Base-by-base conservation (phyloP, 2,797 vertebrate genomes). In the Erpetoichthys calabaricus region DNA sequence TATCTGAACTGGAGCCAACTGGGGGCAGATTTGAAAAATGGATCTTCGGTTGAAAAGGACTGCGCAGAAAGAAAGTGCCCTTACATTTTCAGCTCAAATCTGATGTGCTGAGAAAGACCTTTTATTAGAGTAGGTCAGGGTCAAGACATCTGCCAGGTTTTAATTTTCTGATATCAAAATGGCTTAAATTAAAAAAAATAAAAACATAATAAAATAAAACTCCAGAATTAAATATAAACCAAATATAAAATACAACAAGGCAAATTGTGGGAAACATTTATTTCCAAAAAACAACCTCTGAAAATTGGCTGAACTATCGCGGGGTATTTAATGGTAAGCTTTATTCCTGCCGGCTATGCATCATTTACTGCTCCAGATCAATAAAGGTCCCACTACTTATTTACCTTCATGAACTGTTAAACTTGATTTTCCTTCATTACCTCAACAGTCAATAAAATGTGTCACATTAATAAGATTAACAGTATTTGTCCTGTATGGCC, bases 381-480 rank as follows among this genome's bases (percentile, higher is more conserved):
- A 86, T 87, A 79, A 63, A 70, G 72, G 68, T 69, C 74, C 75
- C 68, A 65, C 61, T 77, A 71, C 77, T 72, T 74, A 80, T 85
- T 84, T 84, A 72, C 78, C 74, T 65, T 55, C 68, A 56, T 79
- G 79, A 83, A 83, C 80, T 82, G 70, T 79, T 83, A 81, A 81
- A 79, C 78, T 80, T 69, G 65, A 64, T 65, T 68, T 73, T 70
- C 73, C 75, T 66, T 71, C 59, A 79, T 80, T 76, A 78, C 77
- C 74, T 71, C 64, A 57, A 62, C 66, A 72, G 72, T 81, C 81
- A 70, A 80, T 83, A 73, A 69, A 69, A 74, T 80, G 79, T 80
- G 75, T 81, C 75, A 80, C 75, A 66, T 75, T 80, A 82, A 82
- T 77, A 76, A 62, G 69, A 82, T 82, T 81, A 78, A 73, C 65